Base-by-base conservation (phyloP, 2,797 vertebrate species). In the Peromyscus eremicus region DNA sequence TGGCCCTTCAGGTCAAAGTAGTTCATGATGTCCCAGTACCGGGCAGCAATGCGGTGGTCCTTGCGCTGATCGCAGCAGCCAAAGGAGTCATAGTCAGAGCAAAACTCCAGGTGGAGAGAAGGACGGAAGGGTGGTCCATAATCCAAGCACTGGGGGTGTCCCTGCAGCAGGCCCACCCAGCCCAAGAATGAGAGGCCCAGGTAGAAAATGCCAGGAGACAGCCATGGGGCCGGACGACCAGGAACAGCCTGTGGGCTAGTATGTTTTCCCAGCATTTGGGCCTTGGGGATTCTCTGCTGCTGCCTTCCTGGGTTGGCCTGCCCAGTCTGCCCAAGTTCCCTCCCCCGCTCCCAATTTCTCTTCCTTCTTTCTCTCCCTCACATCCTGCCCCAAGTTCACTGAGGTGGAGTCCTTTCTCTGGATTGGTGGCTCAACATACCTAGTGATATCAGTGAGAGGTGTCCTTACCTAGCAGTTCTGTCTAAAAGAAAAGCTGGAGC, bases 141-240 rank as follows among this genome's bases (percentile, higher is more conserved):
- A 98, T 99, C 99, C 98, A 99, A 98, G 95, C 99, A 99, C 97
- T 99, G 99, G 34, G 99, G 99, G 92, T 99, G 99, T 68, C 98
- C 98, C 62, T 97, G 95, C 49, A 98, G 96, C 17, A 95, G 62
- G 71, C 71, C 98, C 73, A 89, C 64, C 46, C 96, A 92, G 91
- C 83, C 95, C 43, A 95, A 86, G 52, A 98, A 73, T 5, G 97
- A 87, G 76, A 98, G 34, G 49, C 82, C 97, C 75, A 98, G 10
- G 68, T 17, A 27, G 87, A 73, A 79, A 57, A 29, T 0, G 0
- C 9, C 83, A 76, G 93, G 55, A 96, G 91, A 43, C 27, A 94
- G 77, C 85, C 75, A 8, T 66, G 37, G 70, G 46, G 6, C 70
- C 79, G 0, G 4, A 29, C 5, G 2, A 3, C 46, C 6, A 25